Evolutionary conservation across 2,113 vertebrate species (phyloP).

Genomic region (Hippocampus comes): DNA sequence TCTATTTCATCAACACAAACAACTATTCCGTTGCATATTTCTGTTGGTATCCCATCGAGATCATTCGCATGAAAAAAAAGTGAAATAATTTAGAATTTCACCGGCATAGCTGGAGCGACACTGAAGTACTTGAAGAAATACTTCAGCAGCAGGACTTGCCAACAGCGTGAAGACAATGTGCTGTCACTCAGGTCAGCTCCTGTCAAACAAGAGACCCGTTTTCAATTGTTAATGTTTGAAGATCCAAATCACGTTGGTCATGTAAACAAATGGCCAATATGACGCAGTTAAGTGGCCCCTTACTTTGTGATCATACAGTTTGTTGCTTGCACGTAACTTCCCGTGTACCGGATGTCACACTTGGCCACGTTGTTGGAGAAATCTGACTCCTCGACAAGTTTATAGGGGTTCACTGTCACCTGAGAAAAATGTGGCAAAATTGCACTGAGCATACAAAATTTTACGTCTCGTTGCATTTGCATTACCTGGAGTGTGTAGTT

Average conservation of each 20-base stretch:
- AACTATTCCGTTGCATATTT: conserved; percentile 5
- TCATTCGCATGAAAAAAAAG: neutral
- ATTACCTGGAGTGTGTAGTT: conserved; percentile 75
- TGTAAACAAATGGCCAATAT: neutral
- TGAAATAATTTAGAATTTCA: neutral
- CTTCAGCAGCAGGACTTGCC: neutral
- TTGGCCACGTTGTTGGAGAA: conserved; percentile 76
- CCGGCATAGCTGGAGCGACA: neutral
- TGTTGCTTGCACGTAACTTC: conserved; percentile 66
- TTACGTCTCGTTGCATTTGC: neutral
- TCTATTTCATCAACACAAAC: neutral
- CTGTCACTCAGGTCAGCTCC: conserved; percentile 52
- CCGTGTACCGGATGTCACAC: conserved; percentile 75
- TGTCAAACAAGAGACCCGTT: conserved; percentile 35
- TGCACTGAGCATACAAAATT: neutral
- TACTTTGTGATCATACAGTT: conserved; percentile 76
- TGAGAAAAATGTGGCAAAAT: conserved; percentile 19
- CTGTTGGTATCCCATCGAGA: neutral
- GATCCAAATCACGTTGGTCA: neutral
- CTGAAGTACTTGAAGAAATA: neutral
- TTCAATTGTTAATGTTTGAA: neutral
- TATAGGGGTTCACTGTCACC: conserved; percentile 78
- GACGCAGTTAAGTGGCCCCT: neutral
- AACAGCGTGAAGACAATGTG: neutral
- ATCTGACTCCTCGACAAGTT: conserved; percentile 73